Evolutionary conservation across 2,113 vertebrate genomes (phyloP).

Genomic region (Corythornis vintsioides): DNA sequence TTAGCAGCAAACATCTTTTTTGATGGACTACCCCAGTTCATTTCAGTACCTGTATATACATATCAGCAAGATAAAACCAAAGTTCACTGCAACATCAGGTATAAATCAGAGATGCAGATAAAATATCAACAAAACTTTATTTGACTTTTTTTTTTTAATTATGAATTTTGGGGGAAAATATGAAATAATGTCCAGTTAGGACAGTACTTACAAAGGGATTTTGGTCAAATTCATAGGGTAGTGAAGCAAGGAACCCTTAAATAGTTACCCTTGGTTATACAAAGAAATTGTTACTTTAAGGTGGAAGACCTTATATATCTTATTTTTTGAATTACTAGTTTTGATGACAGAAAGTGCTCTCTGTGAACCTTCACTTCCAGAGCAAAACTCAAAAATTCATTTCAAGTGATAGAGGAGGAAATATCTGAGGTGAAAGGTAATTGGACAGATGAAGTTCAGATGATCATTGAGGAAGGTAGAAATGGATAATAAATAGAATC

Average conservation of each 20-base stretch:
- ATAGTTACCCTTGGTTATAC: not conserved
- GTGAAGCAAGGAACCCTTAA: not conserved
- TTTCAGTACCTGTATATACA: not conserved
- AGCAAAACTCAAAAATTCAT: not conserved
- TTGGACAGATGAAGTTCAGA: not conserved
- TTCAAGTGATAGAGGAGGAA: not conserved
- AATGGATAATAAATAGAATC: not conserved
- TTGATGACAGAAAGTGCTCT: not conserved
- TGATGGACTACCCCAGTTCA: not conserved
- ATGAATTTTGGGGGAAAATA: not conserved
- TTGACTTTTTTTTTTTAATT: not conserved
- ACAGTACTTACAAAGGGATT: not conserved
- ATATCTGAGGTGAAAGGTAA: not conserved
- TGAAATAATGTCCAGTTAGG: not conserved
- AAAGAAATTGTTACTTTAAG: not conserved
- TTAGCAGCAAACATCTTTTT: not conserved
- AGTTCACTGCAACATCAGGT: not conserved
- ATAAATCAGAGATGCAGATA: not conserved
- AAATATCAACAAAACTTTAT: not conserved
- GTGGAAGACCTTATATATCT: not conserved
- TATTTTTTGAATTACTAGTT: not conserved
- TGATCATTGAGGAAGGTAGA: not conserved
- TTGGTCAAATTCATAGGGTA: not conserved
- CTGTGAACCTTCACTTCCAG: not conserved
- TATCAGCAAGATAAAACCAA: not conserved